These are phyloP conservation scores for Beroe ovata DNA, from an alignment of 37 sponge, comb jelly and placozoan genomes.

Conservation along the genomic window DNA sequence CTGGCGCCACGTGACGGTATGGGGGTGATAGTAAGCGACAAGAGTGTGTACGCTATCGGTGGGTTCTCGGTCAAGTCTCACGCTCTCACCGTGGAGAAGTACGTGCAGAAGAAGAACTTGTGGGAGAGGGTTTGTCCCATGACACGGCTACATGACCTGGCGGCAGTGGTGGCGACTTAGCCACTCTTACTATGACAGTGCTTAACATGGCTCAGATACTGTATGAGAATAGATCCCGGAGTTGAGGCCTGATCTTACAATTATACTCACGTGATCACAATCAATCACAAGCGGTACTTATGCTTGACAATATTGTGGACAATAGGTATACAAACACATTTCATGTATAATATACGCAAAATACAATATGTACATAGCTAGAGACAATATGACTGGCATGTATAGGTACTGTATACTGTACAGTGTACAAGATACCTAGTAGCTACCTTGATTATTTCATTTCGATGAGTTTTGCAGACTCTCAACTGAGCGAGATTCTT, in stretches of 20 bases:
- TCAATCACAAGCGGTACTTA: too few relatives aligned
- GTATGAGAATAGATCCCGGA: too few relatives aligned
- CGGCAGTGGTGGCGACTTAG: slow-evolving; percentile 58
- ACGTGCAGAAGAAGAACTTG: slow-evolving; percentile 63
- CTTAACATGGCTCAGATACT: too few relatives aligned
- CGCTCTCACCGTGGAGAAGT: slow-evolving; percentile 52
- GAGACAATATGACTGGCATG: not conserved
- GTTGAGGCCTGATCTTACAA: too few relatives aligned
- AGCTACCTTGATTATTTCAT: slow-evolving; percentile 30
- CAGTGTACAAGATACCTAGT: not conserved
- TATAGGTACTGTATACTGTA: not conserved
- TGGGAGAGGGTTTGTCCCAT: slow-evolving; percentile 64
- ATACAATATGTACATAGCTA: not conserved
- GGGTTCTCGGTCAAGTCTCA: slow-evolving; percentile 66
- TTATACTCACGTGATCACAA: too few relatives aligned
- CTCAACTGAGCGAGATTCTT: not conserved
- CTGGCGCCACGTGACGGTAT: slow-evolving; percentile 55
- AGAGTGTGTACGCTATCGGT: slow-evolving; percentile 45
- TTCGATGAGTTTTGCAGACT: slow-evolving; percentile 54
- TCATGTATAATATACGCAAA: too few relatives aligned
- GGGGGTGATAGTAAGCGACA: slow-evolving; percentile 55
- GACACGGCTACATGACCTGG: slow-evolving; percentile 61
- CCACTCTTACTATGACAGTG: too few relatives aligned
- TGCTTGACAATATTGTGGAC: too few relatives aligned
- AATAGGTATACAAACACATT: too few relatives aligned